Evolutionary conservation across 1,140 invertebrate genomes (phyloP), one percentile per base, ranked within the genome.

Genomic region (Zaprionus africanus): DNA sequence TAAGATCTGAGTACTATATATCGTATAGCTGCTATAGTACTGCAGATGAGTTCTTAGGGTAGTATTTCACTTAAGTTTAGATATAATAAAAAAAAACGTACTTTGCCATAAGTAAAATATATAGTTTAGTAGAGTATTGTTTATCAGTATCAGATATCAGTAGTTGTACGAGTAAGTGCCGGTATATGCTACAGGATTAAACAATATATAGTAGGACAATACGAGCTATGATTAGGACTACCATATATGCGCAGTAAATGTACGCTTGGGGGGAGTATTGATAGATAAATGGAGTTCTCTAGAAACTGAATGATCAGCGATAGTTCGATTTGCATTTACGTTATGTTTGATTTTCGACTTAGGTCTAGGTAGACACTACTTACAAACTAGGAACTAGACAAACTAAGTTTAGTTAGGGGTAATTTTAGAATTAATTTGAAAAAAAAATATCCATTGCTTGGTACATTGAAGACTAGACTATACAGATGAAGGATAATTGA

Each of bases 381-480:
- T 78, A 79, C 56, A 64, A 3, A 22, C 31, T 66, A 66, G 19
- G n/a, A 17, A n/a, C 28, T 22, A 31, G 56, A 34, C 65, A 11
- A 66, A 49, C 70, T 72, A 66, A 60, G 56, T 69, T 60, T 28
- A 70, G 43, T 68, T 66, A 72, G 24, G n/a, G 66, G 59, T 74
- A 67, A 62, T 43, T 41, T 31, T 61, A 71, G 76, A 57, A 51
- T 12, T 51, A 51, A 51, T 22, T 34, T 26, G 74, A 63, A 9
- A 76, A 77, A 86, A 70, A 85, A 76, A 80, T 49, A 56, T 11
- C 2, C 17, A 60, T 56, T 15, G 58, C 15, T 86, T 85, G 76
- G 70, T 88, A 81, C 84, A 78, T 82, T 82, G 73, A 80, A 83
- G 83, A 87, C 77, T 87, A 87, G 80, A 88, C 81, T 88, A 84